Percentiles rank a stretch among this genome's conserved stretches.
phyloP scores from a whole-genome alignment of 2,113 vertebrate genomes.

The Butorides virescens region DNA sequence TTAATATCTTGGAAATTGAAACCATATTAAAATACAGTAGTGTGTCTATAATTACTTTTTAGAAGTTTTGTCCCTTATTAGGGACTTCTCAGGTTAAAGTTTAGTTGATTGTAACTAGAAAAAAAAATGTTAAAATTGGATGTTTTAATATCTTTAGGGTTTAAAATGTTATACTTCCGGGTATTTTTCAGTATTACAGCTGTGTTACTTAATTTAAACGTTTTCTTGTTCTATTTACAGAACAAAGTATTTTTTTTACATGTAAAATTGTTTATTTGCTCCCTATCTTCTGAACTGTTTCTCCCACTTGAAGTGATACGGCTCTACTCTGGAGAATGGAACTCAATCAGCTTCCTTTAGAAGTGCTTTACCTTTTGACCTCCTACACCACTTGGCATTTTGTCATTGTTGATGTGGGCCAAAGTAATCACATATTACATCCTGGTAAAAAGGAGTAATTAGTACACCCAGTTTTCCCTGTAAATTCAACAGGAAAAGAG shows the following conservation, averaged over 20 bases:
- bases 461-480: constrained; percentile 14
- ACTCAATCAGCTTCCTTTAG: background rate
- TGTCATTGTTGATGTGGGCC: background rate
- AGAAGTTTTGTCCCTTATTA: background rate
- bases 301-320: background rate
- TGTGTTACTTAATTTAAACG: background rate
- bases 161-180: background rate
- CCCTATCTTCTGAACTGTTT: background rate
- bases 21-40: background rate
- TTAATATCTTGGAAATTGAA: background rate
- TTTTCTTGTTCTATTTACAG: no score
- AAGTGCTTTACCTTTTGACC: constrained; percentile 20
- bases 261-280: background rate
- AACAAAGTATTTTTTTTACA: no score
- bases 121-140: background rate
- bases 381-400: constrained; percentile 8
- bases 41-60: background rate
- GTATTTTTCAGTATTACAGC: background rate
- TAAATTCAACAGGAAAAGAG: background rate
- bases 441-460: constrained; percentile 30
- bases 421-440: constrained; percentile 18
- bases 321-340: background rate
- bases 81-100: background rate
- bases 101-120: background rate
- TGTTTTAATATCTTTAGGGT: background rate